Evolutionary conservation across 2,797 vertebrate genomes (phyloP).

Genomic region (Liasis olivaceus): DNA sequence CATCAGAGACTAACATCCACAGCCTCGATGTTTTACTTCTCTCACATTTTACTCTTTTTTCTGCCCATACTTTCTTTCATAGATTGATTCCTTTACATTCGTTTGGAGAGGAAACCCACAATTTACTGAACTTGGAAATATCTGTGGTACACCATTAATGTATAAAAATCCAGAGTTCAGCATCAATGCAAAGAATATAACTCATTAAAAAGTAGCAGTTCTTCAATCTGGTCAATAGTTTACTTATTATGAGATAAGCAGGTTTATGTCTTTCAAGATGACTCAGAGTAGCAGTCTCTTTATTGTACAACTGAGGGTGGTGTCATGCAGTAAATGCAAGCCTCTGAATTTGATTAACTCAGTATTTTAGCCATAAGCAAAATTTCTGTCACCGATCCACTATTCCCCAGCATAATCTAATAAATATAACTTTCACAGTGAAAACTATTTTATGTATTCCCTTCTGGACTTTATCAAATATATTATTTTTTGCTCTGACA

Average conservation of each 20-base stretch:
- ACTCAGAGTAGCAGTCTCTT: not conserved
- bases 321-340: not conserved
- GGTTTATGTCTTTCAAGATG: not conserved
- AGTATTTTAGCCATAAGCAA: conserved; percentile 1
- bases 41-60: not conserved
- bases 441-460: not conserved
- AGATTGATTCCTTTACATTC: not conserved
- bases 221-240: not conserved
- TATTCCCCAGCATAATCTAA: conserved; percentile 8
- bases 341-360: conserved; percentile 9
- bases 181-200: not conserved
- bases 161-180: not conserved
- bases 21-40: not conserved
- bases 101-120: not conserved
- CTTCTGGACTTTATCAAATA: not conserved
- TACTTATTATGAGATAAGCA: conserved; percentile 3
- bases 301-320: not conserved
- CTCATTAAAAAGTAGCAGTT: not conserved
- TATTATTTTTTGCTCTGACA: conserved; percentile 14
- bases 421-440: conserved; percentile 6
- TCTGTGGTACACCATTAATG: not conserved
- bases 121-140: not conserved
- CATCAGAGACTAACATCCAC: not conserved
- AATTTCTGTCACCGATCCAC: not conserved
- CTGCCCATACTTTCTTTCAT: not conserved